Conservation (phyloP, 1,140 invertebrate species). For the Cataglyphis hispanica region DNA sequence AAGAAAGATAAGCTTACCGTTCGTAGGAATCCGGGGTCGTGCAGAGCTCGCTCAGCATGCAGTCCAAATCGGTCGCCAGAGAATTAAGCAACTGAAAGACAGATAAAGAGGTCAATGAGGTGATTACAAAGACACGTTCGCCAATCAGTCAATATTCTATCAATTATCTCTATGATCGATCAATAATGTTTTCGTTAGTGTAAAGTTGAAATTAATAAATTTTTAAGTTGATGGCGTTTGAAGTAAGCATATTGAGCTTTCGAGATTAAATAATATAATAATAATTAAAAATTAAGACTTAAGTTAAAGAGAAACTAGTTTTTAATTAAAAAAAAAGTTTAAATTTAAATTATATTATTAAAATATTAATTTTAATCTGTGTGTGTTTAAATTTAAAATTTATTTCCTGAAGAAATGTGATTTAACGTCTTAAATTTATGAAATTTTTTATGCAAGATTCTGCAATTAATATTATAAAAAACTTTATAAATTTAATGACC, state of each 20-base stretch:
- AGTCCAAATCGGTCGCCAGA: constrained; percentile 90
- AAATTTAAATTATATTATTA: no score
- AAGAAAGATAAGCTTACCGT: constrained; percentile 76
- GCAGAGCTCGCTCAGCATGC: constrained; percentile 90
- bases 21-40: constrained; percentile 82
- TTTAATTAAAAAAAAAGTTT: no score
- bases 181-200: neutral
- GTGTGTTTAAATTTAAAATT: no score
- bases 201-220: neutral
- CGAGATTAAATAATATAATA: neutral
- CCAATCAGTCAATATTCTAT: constrained; percentile 42
- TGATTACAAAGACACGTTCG: neutral
- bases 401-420: no score
- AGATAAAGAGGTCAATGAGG: constrained; percentile 61
- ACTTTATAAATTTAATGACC: no score
- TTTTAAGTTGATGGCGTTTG: neutral
- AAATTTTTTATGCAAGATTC: no score
- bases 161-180: neutral
- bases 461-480: no score
- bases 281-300: neutral
- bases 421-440: no score
- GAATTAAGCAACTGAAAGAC: constrained; percentile 90
- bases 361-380: no score
- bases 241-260: neutral
- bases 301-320: no score